Evolutionary conservation across 2,888 invertebrate genomes (phyloP).

Genomic region (Omphaloscelis lunosa): DNA sequence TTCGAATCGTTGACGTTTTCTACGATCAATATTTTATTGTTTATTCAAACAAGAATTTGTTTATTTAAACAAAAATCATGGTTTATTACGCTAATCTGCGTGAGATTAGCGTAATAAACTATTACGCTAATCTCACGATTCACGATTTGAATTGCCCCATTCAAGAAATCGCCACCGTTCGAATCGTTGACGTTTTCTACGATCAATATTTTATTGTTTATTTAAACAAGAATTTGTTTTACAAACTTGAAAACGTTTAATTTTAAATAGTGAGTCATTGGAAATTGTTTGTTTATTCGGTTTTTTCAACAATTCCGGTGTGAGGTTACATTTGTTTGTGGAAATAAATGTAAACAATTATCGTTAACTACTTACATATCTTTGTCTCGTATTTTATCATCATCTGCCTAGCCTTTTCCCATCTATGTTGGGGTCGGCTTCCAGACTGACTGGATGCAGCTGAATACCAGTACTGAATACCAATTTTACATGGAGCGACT

Average conservation of each 20-base stretch:
- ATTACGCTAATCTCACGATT: too few species aligned
- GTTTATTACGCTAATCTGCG: too few species aligned
- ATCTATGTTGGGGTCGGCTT: too few species aligned
- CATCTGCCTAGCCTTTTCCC: too few species aligned
- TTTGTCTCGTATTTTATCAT: background rate
- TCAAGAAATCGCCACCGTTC: background rate
- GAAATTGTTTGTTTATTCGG: background rate
- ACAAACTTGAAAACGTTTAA: background rate
- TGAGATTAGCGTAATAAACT: too few species aligned
- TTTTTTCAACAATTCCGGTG: background rate
- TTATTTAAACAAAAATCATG: too few species aligned
- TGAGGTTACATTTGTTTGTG: background rate
- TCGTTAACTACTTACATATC: too few species aligned
- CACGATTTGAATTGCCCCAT: background rate
- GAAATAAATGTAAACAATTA: slow-evolving; percentile 3
- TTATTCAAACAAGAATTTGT: slow-evolving; percentile 8
- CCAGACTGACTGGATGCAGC: too few species aligned
- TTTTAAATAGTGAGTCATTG: background rate
- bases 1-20: slow-evolving; percentile 10
- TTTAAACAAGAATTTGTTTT: slow-evolving; percentile 9
- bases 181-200: slow-evolving; percentile 16
- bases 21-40: slow-evolving; percentile 38
- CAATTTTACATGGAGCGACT: too few species aligned
- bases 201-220: slow-evolving; percentile 37
- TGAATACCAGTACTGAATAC: too few species aligned